Percentiles rank a stretch among this genome's conserved stretches.
Evolutionary conservation across 2,113 vertebrate species (phyloP).

Genomic region (Suricata suricatta): DNA sequence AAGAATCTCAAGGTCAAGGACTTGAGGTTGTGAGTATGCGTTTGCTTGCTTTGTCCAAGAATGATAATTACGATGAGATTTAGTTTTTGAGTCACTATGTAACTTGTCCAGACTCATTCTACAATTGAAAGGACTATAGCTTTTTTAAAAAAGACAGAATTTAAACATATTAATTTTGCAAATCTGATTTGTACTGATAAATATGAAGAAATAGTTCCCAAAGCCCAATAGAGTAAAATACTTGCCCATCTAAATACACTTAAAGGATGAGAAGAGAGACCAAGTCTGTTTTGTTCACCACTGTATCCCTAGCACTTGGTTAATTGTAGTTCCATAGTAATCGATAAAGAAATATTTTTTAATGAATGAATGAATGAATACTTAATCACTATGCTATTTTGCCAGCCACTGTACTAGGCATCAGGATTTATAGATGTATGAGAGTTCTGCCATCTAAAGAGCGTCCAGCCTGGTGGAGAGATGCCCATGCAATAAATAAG

Average conservation of each 20-base stretch:
- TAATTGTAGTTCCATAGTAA: not conserved
- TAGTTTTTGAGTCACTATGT: not conserved
- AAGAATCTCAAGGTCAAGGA: not conserved
- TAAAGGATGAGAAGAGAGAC: not conserved
- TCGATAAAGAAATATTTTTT: not conserved
- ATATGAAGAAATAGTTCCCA: not conserved
- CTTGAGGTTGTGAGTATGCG: not conserved
- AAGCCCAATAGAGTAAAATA: not conserved
- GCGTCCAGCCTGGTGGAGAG: not conserved
- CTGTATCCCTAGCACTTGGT: not conserved
- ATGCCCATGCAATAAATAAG: not conserved
- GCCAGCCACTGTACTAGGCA: not conserved
- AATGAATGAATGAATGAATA: not conserved
- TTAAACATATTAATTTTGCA: not conserved
- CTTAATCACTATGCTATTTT: not conserved
- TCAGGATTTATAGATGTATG: not conserved
- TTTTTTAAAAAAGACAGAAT: not conserved
- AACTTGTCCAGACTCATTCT: not conserved
- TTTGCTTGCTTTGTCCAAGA: not conserved
- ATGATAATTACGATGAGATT: not conserved
- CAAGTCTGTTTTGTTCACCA: too few relatives aligned
- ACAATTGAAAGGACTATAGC: not conserved
- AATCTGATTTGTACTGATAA: not conserved
- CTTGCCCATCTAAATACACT: not conserved
- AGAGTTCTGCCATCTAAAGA: not conserved